A percentile compares a stretch with the other conserved stretches of the same genome.
phyloP scores from a whole-genome alignment of 2,888 invertebrate genomes.

The Gnatocerus cornutus region DNA sequence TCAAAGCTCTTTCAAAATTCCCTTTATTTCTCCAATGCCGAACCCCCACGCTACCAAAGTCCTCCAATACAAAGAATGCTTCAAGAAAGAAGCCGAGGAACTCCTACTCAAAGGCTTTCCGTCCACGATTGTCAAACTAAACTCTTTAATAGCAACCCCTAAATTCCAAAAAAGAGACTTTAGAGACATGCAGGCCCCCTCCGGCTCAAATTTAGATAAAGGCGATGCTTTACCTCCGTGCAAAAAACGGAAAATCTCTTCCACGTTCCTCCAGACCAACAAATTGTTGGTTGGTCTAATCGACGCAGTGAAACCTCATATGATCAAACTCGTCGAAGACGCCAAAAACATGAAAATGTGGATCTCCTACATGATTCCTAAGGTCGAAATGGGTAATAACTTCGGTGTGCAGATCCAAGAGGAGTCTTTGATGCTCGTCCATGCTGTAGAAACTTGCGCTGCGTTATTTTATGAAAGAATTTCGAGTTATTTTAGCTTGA shows the following conservation, averaged over 20 bases:
- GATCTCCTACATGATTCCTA: slow-evolving; percentile 37
- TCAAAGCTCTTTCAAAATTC: background rate
- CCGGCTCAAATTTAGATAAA: slow-evolving; percentile 9
- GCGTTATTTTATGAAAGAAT: slow-evolving; percentile 21
- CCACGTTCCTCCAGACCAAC: slow-evolving; percentile 3
- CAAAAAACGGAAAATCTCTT: background rate
- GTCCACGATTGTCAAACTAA: background rate
- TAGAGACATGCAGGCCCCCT: background rate
- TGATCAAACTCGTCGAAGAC: slow-evolving; percentile 37
- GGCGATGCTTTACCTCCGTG: slow-evolving; percentile 11
- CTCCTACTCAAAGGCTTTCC: slow-evolving; percentile 24
- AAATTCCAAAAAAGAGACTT: slow-evolving; percentile 1
- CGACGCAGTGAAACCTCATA: slow-evolving; percentile 30
- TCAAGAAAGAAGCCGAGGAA: slow-evolving; percentile 37
- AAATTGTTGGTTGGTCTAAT: slow-evolving; percentile 15
- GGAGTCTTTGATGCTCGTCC: slow-evolving; percentile 21
- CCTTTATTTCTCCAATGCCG: slow-evolving; percentile 9
- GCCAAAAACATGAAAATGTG: slow-evolving; percentile 37
- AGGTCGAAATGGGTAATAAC: slow-evolving; percentile 32
- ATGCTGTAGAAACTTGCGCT: slow-evolving; percentile 16
- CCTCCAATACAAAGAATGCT: slow-evolving; percentile 29
- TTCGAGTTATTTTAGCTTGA: slow-evolving; percentile 18
- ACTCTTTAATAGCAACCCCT: background rate
- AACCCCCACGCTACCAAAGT: slow-evolving; percentile 16
- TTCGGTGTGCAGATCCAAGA: slow-evolving; percentile 35